Conservation (phyloP, 2,113 vertebrate species). For the Fukomys damarensis region DNA sequence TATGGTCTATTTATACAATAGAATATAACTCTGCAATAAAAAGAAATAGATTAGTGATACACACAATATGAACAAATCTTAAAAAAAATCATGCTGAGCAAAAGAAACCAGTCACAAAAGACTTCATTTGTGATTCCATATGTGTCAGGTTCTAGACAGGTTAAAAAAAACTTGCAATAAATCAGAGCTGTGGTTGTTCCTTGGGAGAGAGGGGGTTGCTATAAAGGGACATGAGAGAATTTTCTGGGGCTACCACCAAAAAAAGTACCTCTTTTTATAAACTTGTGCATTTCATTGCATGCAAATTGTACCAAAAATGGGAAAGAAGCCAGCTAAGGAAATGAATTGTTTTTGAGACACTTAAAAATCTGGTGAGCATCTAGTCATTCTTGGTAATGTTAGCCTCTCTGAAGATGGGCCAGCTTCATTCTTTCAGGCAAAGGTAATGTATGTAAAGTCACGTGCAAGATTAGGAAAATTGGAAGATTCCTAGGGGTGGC, state of each 20-base stretch:
- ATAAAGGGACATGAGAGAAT: not conserved
- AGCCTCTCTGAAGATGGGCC: not conserved
- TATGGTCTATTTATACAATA: slow-evolving; percentile 36
- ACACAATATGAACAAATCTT: not conserved
- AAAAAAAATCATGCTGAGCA: not conserved
- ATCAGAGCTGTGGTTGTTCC: not conserved
- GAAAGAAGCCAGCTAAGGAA: not conserved
- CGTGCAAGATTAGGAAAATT: not conserved
- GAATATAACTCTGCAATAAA: slow-evolving; percentile 34
- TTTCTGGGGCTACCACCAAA: not conserved
- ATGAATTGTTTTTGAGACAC: not conserved
- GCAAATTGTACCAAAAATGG: not conserved
- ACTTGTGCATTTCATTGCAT: not conserved
- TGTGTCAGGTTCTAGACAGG: not conserved
- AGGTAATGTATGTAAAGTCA: not conserved
- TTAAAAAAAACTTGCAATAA: not conserved
- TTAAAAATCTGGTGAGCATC: not conserved
- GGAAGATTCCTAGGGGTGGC: not conserved
- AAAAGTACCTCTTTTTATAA: not conserved
- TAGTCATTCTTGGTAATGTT: not conserved
- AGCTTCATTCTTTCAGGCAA: not conserved
- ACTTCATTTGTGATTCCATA: not conserved
- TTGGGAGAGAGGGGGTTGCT: not conserved
- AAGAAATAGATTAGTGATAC: slow-evolving; percentile 42
- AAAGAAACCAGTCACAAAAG: not conserved